Conservation (phyloP, 1,140 invertebrate species). For the Drosophila leontia region DNA sequence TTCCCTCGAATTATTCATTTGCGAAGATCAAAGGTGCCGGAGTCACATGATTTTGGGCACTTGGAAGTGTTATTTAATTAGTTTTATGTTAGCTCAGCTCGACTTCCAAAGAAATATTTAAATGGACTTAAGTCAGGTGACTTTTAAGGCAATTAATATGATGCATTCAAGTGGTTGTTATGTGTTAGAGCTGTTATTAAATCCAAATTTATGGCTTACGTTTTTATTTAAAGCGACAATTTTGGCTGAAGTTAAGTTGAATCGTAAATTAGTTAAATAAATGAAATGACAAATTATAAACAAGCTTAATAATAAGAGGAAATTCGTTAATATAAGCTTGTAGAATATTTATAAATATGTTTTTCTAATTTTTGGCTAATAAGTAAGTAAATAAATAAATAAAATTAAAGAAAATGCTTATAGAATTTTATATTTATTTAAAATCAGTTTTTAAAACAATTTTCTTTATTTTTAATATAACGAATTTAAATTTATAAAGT, state of each 20-base stretch:
- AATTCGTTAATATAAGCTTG: background rate
- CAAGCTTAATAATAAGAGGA: background rate
- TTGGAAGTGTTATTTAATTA: conserved; percentile 26
- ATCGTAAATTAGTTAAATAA: background rate
- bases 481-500: background rate
- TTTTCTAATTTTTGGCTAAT: too few species aligned
- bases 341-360: too few species aligned
- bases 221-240: conserved; percentile 9
- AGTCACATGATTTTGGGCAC: conserved; percentile 8
- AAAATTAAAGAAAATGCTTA: too few species aligned
- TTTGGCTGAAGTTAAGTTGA: background rate
- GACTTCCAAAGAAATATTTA: conserved; percentile 24
- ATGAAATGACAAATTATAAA: background rate
- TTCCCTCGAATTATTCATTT: background rate
- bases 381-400: too few species aligned
- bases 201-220: conserved; percentile 12
- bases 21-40: conserved; percentile 11
- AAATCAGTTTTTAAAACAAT: too few species aligned
- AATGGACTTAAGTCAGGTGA: conserved; percentile 23
- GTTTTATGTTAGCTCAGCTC: conserved; percentile 22
- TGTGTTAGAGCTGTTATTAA: conserved; percentile 10
- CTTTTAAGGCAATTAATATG: conserved; percentile 34
- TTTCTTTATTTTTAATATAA: too few species aligned
- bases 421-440: too few species aligned
- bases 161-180: conserved; percentile 30